A percentile compares a stretch with the other conserved stretches of the same genome.
Evolutionary conservation across 2,888 invertebrate genomes (phyloP).

Genomic region (Drosophila mimica): DNA sequence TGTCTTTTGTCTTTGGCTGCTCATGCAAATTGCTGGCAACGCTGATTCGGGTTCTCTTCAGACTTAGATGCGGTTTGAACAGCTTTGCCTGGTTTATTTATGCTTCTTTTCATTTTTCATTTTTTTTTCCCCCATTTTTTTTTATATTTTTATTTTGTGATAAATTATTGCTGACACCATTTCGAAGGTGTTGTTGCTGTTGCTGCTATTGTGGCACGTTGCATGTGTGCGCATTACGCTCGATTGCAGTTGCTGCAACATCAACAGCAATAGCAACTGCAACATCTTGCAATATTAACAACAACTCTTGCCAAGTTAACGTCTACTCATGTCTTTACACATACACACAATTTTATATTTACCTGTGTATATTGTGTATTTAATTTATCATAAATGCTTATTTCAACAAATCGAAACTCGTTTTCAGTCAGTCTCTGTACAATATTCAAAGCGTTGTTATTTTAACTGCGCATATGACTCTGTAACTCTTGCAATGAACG

Average conservation of each 20-base stretch:
- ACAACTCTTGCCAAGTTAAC: conserved; percentile 39
- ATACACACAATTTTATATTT: conserved; percentile 10
- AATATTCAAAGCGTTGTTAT: conserved; percentile 61
- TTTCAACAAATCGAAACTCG: conserved; percentile 70
- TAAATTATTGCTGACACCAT: conserved; percentile 72
- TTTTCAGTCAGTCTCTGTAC: conserved; percentile 51
- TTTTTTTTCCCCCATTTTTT: conserved; percentile 41
- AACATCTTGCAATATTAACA: conserved; percentile 71
- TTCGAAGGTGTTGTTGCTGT: conserved; percentile 56
- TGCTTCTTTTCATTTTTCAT: conserved; percentile 45
- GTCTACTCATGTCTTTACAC: conserved; percentile 46
- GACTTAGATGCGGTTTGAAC: conserved; percentile 65
- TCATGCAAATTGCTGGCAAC: conserved; percentile 64
- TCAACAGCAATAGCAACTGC: conserved; percentile 37
- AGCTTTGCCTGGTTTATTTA: conserved; percentile 66
- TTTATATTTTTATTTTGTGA: conserved; percentile 39
- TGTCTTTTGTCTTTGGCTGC: conserved; percentile 59
- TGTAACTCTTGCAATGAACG: conserved; percentile 45
- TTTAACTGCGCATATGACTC: conserved; percentile 63
- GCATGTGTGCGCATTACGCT: conserved; percentile 76
- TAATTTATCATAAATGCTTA: conserved; percentile 58
- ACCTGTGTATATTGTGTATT: conserved; percentile 38
- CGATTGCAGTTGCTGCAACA: conserved; percentile 71
- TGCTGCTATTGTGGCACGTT: conserved; percentile 55
- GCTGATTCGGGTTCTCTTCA: conserved; percentile 48